These are phyloP conservation scores for Diadophis punctatus DNA, from an alignment of 2,113 vertebrate genomes.

Conservation along the genomic window DNA sequence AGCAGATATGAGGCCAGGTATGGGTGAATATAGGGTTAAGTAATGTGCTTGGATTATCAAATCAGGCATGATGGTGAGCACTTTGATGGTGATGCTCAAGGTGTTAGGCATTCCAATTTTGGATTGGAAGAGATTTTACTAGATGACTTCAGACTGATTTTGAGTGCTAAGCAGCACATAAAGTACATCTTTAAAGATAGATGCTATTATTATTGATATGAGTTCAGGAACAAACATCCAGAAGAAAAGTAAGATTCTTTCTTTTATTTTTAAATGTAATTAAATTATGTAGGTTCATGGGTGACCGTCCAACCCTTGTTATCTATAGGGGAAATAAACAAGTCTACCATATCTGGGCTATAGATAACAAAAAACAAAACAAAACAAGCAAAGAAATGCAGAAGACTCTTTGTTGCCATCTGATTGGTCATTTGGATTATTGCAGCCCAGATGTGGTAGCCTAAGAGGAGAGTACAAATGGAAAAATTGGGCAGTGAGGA, in stretches of 20 bases:
- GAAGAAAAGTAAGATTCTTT: constrained; percentile 31
- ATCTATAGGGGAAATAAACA: not conserved
- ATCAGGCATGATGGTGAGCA: not conserved
- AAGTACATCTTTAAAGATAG: constrained; percentile 6
- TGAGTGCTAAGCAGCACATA: constrained; percentile 26
- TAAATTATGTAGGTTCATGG: not conserved
- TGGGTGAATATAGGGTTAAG: not conserved
- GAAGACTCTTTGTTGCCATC: not conserved
- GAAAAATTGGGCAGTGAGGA: not conserved
- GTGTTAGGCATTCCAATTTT: not conserved
- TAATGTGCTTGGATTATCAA: not conserved
- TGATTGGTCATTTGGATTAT: not conserved
- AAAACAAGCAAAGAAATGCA: not conserved
- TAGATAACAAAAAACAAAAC: not conserved
- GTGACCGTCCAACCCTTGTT: not conserved
- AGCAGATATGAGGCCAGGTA: not conserved
- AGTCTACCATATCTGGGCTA: not conserved
- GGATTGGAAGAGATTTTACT: not conserved
- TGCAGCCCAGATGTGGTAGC: not conserved
- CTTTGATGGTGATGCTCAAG: not conserved
- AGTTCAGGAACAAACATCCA: constrained; percentile 8
- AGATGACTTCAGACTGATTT: not conserved
- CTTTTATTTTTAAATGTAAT: not conserved
- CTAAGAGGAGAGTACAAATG: not conserved
- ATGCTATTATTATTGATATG: constrained; percentile 14